Conservation (phyloP, 2,113 vertebrate species). For the Antechinus stuartii region DNA sequence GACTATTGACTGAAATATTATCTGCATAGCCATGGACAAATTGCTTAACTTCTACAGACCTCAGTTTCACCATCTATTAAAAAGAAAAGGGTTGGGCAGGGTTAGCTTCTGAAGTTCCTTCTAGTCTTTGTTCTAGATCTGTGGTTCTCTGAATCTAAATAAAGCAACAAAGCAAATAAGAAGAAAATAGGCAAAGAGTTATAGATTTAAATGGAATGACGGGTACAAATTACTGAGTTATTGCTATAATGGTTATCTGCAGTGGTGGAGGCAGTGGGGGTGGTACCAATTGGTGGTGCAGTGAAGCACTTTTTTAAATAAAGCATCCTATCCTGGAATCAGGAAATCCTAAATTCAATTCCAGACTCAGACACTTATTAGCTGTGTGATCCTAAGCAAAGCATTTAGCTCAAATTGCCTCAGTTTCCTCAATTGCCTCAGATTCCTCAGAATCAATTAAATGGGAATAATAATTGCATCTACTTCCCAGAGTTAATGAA, state of each 20-base stretch:
- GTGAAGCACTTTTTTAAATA: not conserved
- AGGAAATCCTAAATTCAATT: not conserved
- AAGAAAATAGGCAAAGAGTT: not conserved
- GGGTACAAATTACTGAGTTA: too few species aligned
- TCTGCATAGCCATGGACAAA: not conserved
- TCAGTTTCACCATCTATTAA: too few species aligned
- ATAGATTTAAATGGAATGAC: not conserved
- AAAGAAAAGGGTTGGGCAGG: not conserved
- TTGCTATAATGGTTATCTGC: not conserved
- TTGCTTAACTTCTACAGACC: not conserved
- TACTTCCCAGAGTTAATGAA: not conserved
- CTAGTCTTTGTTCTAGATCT: not conserved
- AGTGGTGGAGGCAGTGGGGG: not conserved
- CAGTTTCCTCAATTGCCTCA: not conserved
- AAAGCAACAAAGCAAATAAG: not conserved
- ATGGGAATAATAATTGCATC: not conserved
- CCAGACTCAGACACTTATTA: not conserved
- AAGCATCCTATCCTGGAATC: not conserved
- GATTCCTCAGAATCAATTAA: constrained; percentile 19
- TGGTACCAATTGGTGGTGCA: too few species aligned
- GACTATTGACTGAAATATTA: not conserved
- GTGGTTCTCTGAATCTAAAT: not conserved
- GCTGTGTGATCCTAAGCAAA: not conserved
- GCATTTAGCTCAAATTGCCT: not conserved
- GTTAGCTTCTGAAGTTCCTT: not conserved